Percentiles rank a stretch among this genome's conserved stretches.
Conservation (phyloP, 2,888 invertebrate species). For the Noctua janthina region DNA sequence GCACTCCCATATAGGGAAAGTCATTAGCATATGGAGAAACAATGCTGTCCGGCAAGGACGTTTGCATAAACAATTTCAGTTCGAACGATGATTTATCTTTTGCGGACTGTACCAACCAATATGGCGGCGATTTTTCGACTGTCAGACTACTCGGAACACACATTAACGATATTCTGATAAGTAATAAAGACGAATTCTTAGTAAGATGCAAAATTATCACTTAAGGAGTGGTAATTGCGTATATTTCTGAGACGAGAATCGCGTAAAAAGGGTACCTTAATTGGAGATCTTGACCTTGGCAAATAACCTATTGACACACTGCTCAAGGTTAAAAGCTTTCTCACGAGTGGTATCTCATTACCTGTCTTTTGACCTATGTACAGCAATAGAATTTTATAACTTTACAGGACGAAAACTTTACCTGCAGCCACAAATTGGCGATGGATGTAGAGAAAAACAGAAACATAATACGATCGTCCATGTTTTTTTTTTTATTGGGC, state of each 20-base stretch:
- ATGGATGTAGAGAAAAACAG: constrained; percentile 25
- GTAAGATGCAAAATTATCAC: constrained; percentile 45
- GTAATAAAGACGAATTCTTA: constrained; percentile 52
- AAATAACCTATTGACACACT: constrained; percentile 24
- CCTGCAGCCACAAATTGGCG: constrained; percentile 15
- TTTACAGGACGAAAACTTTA: background rate
- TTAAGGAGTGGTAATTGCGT: constrained; percentile 25
- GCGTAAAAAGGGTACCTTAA: constrained; percentile 6
- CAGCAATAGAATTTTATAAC: background rate
- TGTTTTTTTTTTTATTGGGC: background rate
- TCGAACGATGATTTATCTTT: constrained; percentile 67
- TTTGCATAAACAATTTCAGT: constrained; percentile 70
- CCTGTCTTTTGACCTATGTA: background rate
- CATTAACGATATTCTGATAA: constrained; percentile 63
- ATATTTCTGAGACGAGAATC: constrained; percentile 3
- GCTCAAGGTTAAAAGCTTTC: constrained; percentile 38
- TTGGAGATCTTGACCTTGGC: constrained; percentile 40
- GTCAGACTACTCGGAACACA: constrained; percentile 57
- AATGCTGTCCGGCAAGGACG: constrained; percentile 77
- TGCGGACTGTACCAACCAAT: constrained; percentile 40
- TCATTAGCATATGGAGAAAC: constrained; percentile 73
- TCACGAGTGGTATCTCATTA: background rate
- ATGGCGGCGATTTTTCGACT: constrained; percentile 55
- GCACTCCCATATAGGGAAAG: constrained; percentile 66
- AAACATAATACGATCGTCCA: background rate